These are phyloP conservation scores for Acipenser ruthenus DNA, from an alignment of 2,797 vertebrate species.

Conservation along the genomic window DNA sequence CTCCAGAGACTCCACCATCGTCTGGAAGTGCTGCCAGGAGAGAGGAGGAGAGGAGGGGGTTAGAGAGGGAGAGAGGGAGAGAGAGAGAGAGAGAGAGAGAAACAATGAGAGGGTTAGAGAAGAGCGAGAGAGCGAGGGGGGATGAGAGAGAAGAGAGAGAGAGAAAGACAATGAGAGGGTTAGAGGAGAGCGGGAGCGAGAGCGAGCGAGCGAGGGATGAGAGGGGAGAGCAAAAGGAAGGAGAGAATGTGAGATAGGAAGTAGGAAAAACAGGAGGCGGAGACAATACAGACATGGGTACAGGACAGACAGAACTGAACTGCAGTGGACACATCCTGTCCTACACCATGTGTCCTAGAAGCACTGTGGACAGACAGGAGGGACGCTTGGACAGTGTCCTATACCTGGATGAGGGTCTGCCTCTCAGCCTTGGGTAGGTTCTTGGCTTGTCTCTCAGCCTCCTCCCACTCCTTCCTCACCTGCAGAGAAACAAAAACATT, in stretches of 20 bases:
- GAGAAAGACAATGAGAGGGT: background rate
- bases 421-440: slow-evolving; percentile 92
- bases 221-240: slow-evolving; percentile 29
- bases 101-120: background rate
- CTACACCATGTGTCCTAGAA: too few species aligned
- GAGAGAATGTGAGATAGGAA: slow-evolving; percentile 19
- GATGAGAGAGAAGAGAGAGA: background rate
- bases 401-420: slow-evolving; percentile 90
- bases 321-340: too few species aligned
- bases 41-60: background rate
- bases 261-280: too few species aligned
- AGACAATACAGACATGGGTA: too few species aligned
- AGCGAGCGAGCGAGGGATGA: slow-evolving; percentile 39
- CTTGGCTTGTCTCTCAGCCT: slow-evolving; percentile 87
- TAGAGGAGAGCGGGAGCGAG: slow-evolving; percentile 22
- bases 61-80: slow-evolving; percentile 1
- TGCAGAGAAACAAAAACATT: slow-evolving; percentile 29
- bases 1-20: slow-evolving; percentile 92
- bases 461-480: slow-evolving; percentile 97
- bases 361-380: too few species aligned
- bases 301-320: too few species aligned
- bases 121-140: background rate
- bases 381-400: slow-evolving; percentile 1
- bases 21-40: slow-evolving; percentile 80
- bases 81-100: background rate